A percentile compares a stretch with the other conserved stretches of the same genome.
Evolutionary conservation across 2,113 vertebrate genomes (phyloP).

Genomic region (Tursiops truncatus): DNA sequence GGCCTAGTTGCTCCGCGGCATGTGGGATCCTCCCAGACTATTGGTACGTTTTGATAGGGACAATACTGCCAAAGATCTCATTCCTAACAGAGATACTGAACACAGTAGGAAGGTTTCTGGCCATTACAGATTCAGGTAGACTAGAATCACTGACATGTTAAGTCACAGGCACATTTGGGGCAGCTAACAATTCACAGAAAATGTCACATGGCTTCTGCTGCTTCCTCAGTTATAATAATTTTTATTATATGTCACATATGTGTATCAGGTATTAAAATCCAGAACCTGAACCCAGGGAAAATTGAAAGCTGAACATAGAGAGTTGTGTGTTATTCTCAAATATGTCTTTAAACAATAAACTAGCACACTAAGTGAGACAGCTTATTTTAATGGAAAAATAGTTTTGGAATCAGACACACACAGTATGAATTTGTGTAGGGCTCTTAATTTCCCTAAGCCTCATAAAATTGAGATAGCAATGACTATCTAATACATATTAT

Average conservation of each 20-base stretch:
- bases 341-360: not conserved
- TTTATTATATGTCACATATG: not conserved
- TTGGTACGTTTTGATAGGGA: not conserved
- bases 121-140: not conserved
- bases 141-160: not conserved
- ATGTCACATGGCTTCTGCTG: not conserved
- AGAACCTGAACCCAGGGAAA: not conserved
- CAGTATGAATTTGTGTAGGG: not conserved
- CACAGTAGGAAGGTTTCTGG: not conserved
- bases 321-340: slow-evolving; percentile 1
- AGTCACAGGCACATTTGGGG: not conserved
- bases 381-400: slow-evolving; percentile 29
- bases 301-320: not conserved
- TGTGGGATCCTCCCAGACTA: not conserved
- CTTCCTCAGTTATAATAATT: not conserved
- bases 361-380: not conserved
- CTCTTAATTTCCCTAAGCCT: not conserved
- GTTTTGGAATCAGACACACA: not conserved
- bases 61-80: not conserved
- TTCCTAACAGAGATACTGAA: not conserved
- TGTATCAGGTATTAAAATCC: not conserved
- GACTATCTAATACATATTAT: not conserved
- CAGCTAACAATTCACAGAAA: slow-evolving; percentile 2
- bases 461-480: not conserved
- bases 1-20: too few species aligned